Base-by-base conservation (phyloP, 1,140 invertebrate genomes). In the Lepidurus couesii region DNA sequence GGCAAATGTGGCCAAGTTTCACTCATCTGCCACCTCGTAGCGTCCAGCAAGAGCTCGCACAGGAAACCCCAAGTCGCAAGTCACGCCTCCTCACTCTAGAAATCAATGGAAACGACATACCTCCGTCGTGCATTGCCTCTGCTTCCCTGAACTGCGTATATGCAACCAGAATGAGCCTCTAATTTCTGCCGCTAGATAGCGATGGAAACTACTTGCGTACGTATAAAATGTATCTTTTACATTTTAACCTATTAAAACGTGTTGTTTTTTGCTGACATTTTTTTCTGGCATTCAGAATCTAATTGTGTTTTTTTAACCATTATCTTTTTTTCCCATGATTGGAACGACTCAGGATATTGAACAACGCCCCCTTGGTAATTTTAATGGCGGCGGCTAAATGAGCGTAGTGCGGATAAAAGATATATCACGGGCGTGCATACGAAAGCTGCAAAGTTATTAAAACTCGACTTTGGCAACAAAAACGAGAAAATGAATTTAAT, bases 401-500 rank as follows among this genome's bases (percentile, higher is more conserved):
- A 34, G 34, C 34, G 75, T 75, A 42, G 16, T 16, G 74, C 5
- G 74, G 16, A 43, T 75, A 42, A 43, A 16, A 43, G 42, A 34
- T 74, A 74, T 13, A 8, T 74, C 73, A 24, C 73, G 24, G 73
- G 21, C 73, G 73, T 24, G 73, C 34, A 34, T 34, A 34, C 34
- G 34, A 34, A 34, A 34, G 34, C 34, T 34, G 34, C 34, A 34
- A 4, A 34, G 1, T 34, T 34, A 34, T 34, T 13, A 65, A 21
- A 7, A 65, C 16, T 21, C 34, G 78, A 42, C 0, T 0, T 0
- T 5, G 42, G n/a, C n/a, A 34, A 21, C 26, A 78, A n/a, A 21
- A 75, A 45, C 43, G 44, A 13, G 44, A 53, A 43, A 42, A 80
- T 80, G 79, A 80, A 80, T 80, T 78, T 80, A 42, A 80, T 80